Evolutionary conservation across 2,888 invertebrate genomes (phyloP).

Genomic region (Epicampocera succincta): DNA sequence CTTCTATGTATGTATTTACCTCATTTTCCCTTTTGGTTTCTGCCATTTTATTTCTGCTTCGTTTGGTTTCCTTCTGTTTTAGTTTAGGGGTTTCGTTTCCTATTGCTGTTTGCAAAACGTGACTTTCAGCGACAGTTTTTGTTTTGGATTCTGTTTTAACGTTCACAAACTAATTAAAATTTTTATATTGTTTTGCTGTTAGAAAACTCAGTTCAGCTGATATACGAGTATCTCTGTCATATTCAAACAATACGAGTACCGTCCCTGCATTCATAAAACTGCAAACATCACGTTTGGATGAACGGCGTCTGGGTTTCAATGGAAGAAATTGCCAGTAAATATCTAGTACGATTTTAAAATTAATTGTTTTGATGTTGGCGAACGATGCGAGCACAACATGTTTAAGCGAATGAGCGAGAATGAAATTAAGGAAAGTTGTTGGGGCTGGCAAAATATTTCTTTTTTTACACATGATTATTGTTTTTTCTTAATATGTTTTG

Average conservation of each 20-base stretch:
- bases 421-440: not conserved
- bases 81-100: slow-evolving; percentile 1
- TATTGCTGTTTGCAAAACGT: slow-evolving; percentile 61
- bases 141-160: slow-evolving; percentile 10
- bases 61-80: slow-evolving; percentile 51
- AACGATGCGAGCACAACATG: not conserved
- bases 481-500: not conserved
- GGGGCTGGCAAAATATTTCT: not conserved
- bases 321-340: not conserved
- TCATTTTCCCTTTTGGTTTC: not conserved
- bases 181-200: slow-evolving; percentile 58
- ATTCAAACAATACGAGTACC: slow-evolving; percentile 44
- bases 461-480: not conserved
- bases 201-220: slow-evolving; percentile 43
- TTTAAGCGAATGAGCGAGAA: not conserved
- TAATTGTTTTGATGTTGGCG: slow-evolving; percentile 42
- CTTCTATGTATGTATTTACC: slow-evolving; percentile 54
- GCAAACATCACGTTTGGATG: not conserved
- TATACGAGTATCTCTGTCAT: slow-evolving; percentile 35
- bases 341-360: slow-evolving; percentile 48
- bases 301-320: not conserved
- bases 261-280: slow-evolving; percentile 9
- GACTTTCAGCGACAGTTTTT: slow-evolving; percentile 58
- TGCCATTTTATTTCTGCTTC: slow-evolving; percentile 38
- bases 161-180: slow-evolving; percentile 66